Evolutionary conservation across 2,888 invertebrate genomes (phyloP).

Genomic region (Drosophila mercatorum): DNA sequence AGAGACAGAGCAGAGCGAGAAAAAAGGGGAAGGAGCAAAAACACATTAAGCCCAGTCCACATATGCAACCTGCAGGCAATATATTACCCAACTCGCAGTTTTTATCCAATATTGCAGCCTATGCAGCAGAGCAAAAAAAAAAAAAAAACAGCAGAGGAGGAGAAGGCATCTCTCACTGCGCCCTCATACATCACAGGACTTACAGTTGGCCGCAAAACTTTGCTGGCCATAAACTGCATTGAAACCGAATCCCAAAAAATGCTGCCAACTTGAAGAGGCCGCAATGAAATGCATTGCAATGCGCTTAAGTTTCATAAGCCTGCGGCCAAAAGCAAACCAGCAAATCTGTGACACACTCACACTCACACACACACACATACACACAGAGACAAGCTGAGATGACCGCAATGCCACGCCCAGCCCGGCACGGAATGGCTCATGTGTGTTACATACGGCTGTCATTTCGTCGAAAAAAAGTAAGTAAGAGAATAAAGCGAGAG

Average conservation of each 20-base stretch:
- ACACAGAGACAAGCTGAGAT: slow-evolving; percentile 16
- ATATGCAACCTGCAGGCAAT: slow-evolving; percentile 44
- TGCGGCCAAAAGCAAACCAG: slow-evolving; percentile 57
- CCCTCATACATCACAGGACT: slow-evolving; percentile 50
- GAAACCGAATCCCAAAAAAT: slow-evolving; percentile 35
- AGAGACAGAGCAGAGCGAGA: not conserved
- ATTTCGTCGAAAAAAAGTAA: slow-evolving; percentile 25
- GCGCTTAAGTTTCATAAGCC: slow-evolving; percentile 67
- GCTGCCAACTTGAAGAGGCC: slow-evolving; percentile 55
- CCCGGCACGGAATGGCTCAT: slow-evolving; percentile 14
- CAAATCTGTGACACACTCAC: slow-evolving; percentile 48
- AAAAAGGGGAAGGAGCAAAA: slow-evolving; percentile 2
- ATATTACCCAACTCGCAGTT: slow-evolving; percentile 54
- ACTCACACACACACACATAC: slow-evolving; percentile 7
- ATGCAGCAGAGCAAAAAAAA: slow-evolving; percentile 15
- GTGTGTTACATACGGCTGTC: slow-evolving; percentile 52
- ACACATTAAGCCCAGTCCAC: slow-evolving; percentile 37
- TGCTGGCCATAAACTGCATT: slow-evolving; percentile 54
- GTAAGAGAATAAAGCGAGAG: not conserved
- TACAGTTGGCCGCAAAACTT: slow-evolving; percentile 56
- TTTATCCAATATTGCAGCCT: slow-evolving; percentile 62
- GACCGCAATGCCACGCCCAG: slow-evolving; percentile 53
- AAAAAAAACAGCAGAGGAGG: no score
- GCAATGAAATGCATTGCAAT: slow-evolving; percentile 65
- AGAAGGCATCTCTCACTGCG: slow-evolving; percentile 6